Evolutionary conservation across 2,888 invertebrate genomes (phyloP), one percentile per base, ranked within the genome.

Genomic region (Pandemis corylana): DNA sequence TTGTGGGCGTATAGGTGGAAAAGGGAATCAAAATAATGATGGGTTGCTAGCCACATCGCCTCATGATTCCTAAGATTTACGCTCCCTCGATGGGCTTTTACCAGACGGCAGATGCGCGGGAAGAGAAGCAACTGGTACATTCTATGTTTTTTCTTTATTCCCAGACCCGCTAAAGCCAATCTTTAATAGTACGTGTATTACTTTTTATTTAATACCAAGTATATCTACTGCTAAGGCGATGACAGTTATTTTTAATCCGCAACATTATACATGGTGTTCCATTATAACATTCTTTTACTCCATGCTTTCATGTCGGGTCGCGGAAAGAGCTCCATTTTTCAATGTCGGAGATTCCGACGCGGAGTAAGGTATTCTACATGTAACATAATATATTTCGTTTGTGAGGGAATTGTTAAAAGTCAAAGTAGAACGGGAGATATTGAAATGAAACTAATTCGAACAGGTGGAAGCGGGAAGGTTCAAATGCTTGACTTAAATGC

Each of bases 381-480:
- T 66, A 51, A 61, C 70, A 51, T 51, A 42, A 70, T 51, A 63
- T 51, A 70, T 70, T 63, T 28, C 15, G 49, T 51, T 63, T 70
- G 62, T 51, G 53, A 51, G 51, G 51, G 7, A 63, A 63, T 70
- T 63, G 28, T 59, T 59, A 59, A 28, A 56, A 59, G 28, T 28
- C 59, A 59, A 12, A 20, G 10, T 28, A n/a, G 42, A 62, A 41
- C 36, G 41, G n/a, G 42, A 4, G 13, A 62, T 61, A 70, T 68
- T 73, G 68, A 49, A 73, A 77, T 72, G 72, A 64, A 65, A 77
- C 66, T 71, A 36, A 12, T 36, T 41, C 12, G 36, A 59, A 59
- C 10, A 53, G 28, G 59, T 51, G 49, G 10, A 12, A 46, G 28
- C 28, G 28, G 28, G 28, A 36, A 36, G 28, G 28, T 36, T 36